These are phyloP conservation scores for Forbesichthys agassizii DNA, from an alignment of 2,113 vertebrate genomes.

Conservation along the genomic window DNA sequence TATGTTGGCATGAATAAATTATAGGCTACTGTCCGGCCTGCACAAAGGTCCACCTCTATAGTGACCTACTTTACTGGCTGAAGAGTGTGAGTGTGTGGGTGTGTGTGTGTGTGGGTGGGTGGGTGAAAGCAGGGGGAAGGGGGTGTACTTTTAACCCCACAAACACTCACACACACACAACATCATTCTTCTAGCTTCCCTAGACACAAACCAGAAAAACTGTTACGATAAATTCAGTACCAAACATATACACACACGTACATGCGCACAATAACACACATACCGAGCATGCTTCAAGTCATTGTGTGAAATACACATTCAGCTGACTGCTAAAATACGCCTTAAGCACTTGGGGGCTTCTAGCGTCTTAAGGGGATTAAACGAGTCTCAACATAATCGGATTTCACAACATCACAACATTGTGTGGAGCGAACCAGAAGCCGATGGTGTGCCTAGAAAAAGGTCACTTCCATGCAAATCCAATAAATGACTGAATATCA, in stretches of 20 bases:
- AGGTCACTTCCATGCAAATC: constrained; percentile 33
- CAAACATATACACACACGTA: not conserved
- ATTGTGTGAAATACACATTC: not conserved
- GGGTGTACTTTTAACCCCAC: too few relatives aligned
- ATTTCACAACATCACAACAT: constrained; percentile 42
- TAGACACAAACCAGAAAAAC: too few relatives aligned
- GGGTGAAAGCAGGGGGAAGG: too few relatives aligned
- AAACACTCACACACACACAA: not conserved
- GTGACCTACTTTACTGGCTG: constrained; percentile 38
- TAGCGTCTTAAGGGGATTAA: constrained; percentile 46
- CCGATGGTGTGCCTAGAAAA: constrained; percentile 39
- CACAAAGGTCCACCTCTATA: constrained; percentile 53
- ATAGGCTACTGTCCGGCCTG: constrained; percentile 40
- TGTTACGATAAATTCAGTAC: too few relatives aligned
- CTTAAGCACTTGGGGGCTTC: constrained; percentile 18
- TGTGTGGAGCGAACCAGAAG: constrained; percentile 45
- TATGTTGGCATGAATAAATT: constrained; percentile 62
- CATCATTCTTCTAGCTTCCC: not conserved
- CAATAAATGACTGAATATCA: constrained; percentile 61
- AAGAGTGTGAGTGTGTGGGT: not conserved
- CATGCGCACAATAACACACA: not conserved
- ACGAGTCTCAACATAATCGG: constrained; percentile 36
- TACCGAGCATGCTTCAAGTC: not conserved
- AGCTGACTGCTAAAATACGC: constrained; percentile 4
- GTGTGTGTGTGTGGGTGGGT: not conserved